These are phyloP conservation scores for Ctenochaetus hawaiiensis DNA, from an alignment of 2,797 vertebrate species.

Conservation along the genomic window DNA sequence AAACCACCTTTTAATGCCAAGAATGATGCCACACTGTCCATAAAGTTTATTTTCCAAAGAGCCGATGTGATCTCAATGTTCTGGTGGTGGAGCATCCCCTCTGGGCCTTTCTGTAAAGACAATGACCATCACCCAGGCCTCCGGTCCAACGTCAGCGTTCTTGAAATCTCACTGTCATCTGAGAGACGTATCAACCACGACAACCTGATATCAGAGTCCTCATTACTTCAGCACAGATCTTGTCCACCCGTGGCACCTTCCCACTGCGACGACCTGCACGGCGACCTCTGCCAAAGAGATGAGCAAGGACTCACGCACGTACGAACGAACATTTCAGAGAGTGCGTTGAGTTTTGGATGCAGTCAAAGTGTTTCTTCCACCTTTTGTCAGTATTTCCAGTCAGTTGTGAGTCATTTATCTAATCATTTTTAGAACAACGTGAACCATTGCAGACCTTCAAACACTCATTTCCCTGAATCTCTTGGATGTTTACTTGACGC, in stretches of 20 bases:
- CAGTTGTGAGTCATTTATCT: neutral
- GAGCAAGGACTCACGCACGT: slow-evolving; percentile 12
- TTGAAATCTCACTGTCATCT: slow-evolving; percentile 52
- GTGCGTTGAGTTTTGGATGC: neutral
- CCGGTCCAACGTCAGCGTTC: slow-evolving; percentile 32
- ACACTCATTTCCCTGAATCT: neutral
- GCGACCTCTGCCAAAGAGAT: slow-evolving; percentile 42
- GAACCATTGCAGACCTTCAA: neutral
- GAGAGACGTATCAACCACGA: slow-evolving; percentile 52
- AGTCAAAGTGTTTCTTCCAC: neutral
- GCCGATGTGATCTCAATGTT: slow-evolving; percentile 11
- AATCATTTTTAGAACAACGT: neutral
- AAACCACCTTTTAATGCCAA: neutral
- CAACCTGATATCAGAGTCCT: slow-evolving; percentile 62
- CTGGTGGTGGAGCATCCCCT: slow-evolving; percentile 4
- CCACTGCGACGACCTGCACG: slow-evolving; percentile 23
- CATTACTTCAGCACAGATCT: slow-evolving; percentile 74
- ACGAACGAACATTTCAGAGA: slow-evolving; percentile 16
- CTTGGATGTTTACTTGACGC: neutral
- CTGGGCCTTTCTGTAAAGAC: slow-evolving; percentile 20
- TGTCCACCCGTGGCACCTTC: slow-evolving; percentile 67
- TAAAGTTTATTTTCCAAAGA: slow-evolving; percentile 25
- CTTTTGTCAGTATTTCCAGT: neutral
- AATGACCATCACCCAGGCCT: slow-evolving; percentile 33
- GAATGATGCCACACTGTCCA: neutral